A percentile compares a stretch with the other conserved stretches of the same genome.
phyloP scores from a whole-genome alignment of 2,113 vertebrate species.

The Xerus inauris region DNA sequence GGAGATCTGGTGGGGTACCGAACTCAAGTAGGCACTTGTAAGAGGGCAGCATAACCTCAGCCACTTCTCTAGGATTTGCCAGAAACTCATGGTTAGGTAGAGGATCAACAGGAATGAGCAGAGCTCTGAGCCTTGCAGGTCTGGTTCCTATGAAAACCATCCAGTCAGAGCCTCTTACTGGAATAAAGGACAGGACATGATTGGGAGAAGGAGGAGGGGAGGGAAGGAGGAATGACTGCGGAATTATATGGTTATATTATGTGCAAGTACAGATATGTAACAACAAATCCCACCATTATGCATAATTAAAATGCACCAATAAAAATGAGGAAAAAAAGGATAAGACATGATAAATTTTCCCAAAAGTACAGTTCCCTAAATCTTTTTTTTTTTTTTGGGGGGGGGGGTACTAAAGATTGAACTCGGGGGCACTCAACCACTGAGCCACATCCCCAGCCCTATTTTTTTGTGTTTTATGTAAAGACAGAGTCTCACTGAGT shows the following conservation, averaged over 20 bases:
- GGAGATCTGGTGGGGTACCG: background rate
- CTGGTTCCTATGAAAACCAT: background rate
- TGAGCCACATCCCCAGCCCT: too few species aligned
- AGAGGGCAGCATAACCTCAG: background rate
- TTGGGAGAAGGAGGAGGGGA: too few species aligned
- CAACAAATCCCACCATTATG: too few species aligned
- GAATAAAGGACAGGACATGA: background rate
- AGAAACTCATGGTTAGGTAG: background rate
- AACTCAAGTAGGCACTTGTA: background rate
- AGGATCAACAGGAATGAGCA: background rate
- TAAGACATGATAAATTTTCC: background rate
- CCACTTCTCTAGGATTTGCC: background rate
- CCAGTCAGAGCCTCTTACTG: background rate
- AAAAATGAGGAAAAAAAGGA: background rate
- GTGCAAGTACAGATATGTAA: too few species aligned
- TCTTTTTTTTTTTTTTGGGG: too few species aligned
- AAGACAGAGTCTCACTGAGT: too few species aligned
- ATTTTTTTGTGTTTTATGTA: too few species aligned
- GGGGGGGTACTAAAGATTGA: too few species aligned
- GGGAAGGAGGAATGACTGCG: too few species aligned
- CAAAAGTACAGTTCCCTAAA: background rate
- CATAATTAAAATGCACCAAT: too few species aligned
- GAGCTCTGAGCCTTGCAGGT: background rate
- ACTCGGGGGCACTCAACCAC: too few species aligned
- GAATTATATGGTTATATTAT: too few species aligned